Evolutionary conservation across 2,113 vertebrate genomes (phyloP), one percentile per base, ranked within the genome.

Genomic region (Mixornis gularis): DNA sequence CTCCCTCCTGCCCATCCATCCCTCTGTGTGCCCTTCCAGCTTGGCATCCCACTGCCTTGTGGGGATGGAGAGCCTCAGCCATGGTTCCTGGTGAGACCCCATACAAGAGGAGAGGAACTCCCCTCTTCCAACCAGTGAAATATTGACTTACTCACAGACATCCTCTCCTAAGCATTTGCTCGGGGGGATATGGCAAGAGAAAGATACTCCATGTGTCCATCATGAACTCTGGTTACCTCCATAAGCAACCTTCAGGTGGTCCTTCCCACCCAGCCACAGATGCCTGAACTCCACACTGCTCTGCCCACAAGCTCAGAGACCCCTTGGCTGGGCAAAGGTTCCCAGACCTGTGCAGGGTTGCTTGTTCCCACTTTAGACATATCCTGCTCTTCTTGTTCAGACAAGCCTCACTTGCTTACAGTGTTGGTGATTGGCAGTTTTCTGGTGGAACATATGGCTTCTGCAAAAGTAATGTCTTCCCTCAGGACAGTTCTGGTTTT

Each of bases 11-110:
- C 44, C 60, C 41, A 16, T 41, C 38, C 36, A 40, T 32, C n/a
- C 44, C 24, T 18, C 49, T 43, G 12, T 0, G 0, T 38, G 53
- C 44, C 59, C 46, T 60, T 64, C 34, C 4, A 6, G 40, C 43
- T n/a, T 32, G 24, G 38, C 78, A 52, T 43, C n/a, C 46, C 7
- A 5, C 41, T 32, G 32, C 21, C 49, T 20, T 4, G 0, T 36
- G 53, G 29, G 38, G 14, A 30, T 10, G 17, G 30, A 80, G 15
- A 80, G 44, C 51, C 10, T 56, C 60, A 46, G 63, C 6, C 0
- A 12, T 22, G 51, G 25, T 1, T 65, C 32, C 55, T 43, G 49
- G 7, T 43, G 76, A 76, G 58, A 92, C 22, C 13, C 21, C 25
- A 24, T 7, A 1, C 0, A 1, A 32, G 34, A 68, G 29, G 32